A percentile compares a stretch with the other conserved stretches of the same genome.
Evolutionary conservation across 2,888 invertebrate genomes (phyloP).

Genomic region (Dexiosoma caninum): DNA sequence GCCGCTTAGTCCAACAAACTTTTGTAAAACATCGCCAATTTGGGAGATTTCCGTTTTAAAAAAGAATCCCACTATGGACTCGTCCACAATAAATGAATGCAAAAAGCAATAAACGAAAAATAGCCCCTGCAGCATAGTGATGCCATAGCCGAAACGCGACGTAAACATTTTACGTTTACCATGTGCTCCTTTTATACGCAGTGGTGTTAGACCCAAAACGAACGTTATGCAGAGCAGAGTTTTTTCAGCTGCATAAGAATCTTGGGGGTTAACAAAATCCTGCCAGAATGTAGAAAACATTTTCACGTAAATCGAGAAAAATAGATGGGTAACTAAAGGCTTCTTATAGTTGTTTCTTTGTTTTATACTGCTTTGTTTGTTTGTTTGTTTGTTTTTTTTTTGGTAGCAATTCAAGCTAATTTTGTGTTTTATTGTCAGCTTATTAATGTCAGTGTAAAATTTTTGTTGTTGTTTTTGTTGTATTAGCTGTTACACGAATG

Average conservation of each 20-base stretch:
- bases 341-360: not conserved
- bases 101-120: conserved; percentile 75
- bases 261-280: conserved; percentile 71
- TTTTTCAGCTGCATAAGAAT: conserved; percentile 73
- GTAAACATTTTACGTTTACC: conserved; percentile 67
- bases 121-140: conserved; percentile 70
- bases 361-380: conserved; percentile 41
- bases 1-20: conserved; percentile 73
- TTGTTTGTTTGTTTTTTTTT: too few relatives aligned
- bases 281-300: conserved; percentile 64
- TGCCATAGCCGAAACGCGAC: conserved; percentile 71
- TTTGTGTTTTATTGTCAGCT: conserved; percentile 23
- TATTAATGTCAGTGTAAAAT: not conserved
- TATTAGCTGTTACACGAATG: not conserved
- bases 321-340: conserved; percentile 11
- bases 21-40: conserved; percentile 75
- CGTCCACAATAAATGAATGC: conserved; percentile 70
- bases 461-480: too few relatives aligned
- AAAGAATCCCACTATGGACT: conserved; percentile 76
- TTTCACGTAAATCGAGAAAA: not conserved
- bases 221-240: conserved; percentile 72
- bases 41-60: conserved; percentile 75
- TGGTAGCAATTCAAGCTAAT: not conserved
- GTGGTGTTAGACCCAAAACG: conserved; percentile 74
- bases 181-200: conserved; percentile 67